phyloP scores from a whole-genome alignment of 2,113 vertebrate genomes.

The Myotis davidii region DNA sequence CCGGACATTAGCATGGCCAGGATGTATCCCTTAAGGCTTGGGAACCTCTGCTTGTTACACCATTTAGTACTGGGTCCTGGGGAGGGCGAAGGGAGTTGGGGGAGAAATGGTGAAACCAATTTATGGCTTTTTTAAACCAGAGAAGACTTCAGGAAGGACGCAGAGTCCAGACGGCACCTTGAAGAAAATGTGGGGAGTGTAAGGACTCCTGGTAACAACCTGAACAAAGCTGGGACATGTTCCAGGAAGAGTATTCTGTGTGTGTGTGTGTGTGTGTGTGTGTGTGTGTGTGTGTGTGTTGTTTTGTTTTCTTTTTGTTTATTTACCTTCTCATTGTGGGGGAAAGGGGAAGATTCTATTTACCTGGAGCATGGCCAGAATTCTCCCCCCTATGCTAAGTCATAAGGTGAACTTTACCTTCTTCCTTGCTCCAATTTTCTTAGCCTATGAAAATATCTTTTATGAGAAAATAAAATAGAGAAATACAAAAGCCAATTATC shows the following conservation, averaged over 20 bases:
- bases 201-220: not conserved
- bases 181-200: not conserved
- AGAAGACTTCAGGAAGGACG: not conserved
- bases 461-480: not conserved
- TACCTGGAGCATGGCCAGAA: not conserved
- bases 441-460: constrained; percentile 13
- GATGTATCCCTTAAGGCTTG: not conserved
- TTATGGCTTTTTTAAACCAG: not conserved
- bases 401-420: not conserved
- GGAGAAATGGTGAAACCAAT: not conserved
- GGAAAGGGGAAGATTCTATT: not conserved
- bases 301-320: not conserved
- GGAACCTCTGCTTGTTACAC: not conserved
- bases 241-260: not conserved
- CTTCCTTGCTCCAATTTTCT: not conserved
- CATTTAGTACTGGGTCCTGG: not conserved
- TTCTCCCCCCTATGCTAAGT: fast-evolving
- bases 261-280: not conserved
- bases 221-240: not conserved
- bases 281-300: not conserved
- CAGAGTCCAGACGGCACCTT: not conserved
- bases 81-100: no score
- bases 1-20: not conserved
- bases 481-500: not conserved
- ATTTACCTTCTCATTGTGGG: not conserved